Percentiles rank a stretch among this genome's conserved stretches.
phyloP scores from a whole-genome alignment of 1,140 invertebrate species.

The Drosophila willistoni region DNA sequence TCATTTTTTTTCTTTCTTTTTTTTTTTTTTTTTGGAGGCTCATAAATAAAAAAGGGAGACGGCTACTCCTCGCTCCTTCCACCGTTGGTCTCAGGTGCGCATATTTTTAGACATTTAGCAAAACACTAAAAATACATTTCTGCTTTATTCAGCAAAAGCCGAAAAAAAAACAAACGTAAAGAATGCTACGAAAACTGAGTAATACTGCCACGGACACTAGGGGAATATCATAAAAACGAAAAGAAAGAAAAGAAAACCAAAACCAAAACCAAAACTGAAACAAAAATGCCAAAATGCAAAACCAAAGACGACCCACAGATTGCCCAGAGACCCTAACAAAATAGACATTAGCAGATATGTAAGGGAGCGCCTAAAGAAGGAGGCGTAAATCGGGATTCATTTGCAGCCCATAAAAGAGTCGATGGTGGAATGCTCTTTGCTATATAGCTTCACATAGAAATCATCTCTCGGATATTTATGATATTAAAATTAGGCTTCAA shows the following conservation, averaged over 20 bases:
- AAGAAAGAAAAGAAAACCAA: constrained; percentile 20
- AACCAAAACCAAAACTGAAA: background rate
- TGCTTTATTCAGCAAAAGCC: constrained; percentile 57
- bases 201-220: constrained; percentile 67
- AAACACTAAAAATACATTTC: constrained; percentile 79
- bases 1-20: constrained; percentile 6
- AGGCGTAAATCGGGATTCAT: constrained; percentile 1
- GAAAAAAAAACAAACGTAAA: constrained; percentile 11
- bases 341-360: constrained; percentile 51
- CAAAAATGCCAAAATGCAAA: constrained; percentile 51
- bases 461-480: too few relatives aligned
- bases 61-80: constrained; percentile 11
- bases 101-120: constrained; percentile 81
- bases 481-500: too few relatives aligned
- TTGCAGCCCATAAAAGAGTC: background rate
- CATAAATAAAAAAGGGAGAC: constrained; percentile 75
- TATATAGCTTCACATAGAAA: too few relatives aligned
- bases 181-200: constrained; percentile 40
- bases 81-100: constrained; percentile 65
- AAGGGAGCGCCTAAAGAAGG: constrained; percentile 14
- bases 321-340: constrained; percentile 29
- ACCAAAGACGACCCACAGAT: constrained; percentile 44
- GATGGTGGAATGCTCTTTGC: constrained; percentile 2
- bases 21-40: constrained; percentile 57
- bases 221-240: constrained; percentile 41